Base-by-base conservation (phyloP, 2,888 invertebrate species). In the Dryobota labecula region DNA sequence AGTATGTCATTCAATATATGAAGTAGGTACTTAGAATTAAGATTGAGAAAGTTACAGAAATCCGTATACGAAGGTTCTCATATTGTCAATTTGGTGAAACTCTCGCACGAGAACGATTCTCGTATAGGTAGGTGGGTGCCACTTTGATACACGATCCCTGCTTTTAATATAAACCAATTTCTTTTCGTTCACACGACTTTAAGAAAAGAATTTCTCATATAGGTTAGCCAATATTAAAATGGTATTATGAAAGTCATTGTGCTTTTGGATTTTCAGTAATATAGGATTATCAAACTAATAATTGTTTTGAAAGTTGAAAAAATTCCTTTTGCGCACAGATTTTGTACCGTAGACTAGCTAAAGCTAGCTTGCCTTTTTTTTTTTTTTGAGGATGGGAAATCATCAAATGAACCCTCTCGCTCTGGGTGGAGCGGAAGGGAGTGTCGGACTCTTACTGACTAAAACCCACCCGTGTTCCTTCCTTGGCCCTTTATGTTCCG, bases 111-210 rank as follows among this genome's bases (percentile, higher is more conserved):
- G 56, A 66, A 62, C 76, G 69, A 65, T 60, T 69, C 65, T 47
- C 65, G 61, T 57, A 27, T 33, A 51, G 73, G 64, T 33, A 51
- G 73, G 64, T 64, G 30, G 36, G 15, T 57, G n/a, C 51, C 54
- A 57, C 86, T 86, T 86, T 86, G 86, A 76, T 62, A 86, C 63
- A 66, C 71, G 80, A 82, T 62, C 64, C 38, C 24, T 71, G 62
- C 72, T 38, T 82, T 78, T 76, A 78, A 74, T 78, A 82, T 67
- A 82, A 84, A 63, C 70, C 74, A 75, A 79, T 71, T 76, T 69
- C 58, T 73, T 57, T 78, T 49, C 68, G 47, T 43, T 62, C 57
- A 33, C 60, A 70, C 60, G 71, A 70, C 60, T 76, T 70, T 70
- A 41, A 56, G 49, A 65, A 63, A 70, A 63, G 76, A 76, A 75